Percentiles rank a stretch among this genome's conserved stretches.
Conservation (phyloP, 2,888 invertebrate species). For the Xestobium rufovillosum region DNA sequence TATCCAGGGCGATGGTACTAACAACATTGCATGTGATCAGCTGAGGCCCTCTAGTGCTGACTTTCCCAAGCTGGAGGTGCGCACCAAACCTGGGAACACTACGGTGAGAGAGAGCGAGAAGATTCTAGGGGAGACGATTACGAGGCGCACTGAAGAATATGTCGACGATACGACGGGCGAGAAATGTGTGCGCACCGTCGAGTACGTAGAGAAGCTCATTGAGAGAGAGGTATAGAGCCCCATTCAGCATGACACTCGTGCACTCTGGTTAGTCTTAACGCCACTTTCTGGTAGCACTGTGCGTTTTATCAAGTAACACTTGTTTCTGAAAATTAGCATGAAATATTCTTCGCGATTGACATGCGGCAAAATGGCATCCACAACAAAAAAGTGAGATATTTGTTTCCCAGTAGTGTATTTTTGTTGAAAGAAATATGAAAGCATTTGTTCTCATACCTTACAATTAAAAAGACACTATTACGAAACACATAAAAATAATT, state of each 20-base stretch:
- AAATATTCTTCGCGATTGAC: too few relatives aligned
- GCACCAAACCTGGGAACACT: constrained; percentile 76
- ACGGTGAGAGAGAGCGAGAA: constrained; percentile 85
- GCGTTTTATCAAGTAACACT: not conserved
- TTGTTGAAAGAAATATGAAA: too few relatives aligned
- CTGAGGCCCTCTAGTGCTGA: constrained; percentile 58
- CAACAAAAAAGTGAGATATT: too few relatives aligned
- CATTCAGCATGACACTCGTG: constrained; percentile 33
- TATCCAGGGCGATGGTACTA: constrained; percentile 36
- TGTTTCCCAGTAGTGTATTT: too few relatives aligned
- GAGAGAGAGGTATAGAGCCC: constrained; percentile 77
- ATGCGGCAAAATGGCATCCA: too few relatives aligned
- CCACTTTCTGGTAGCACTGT: not conserved
- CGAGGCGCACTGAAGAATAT: constrained; percentile 80
- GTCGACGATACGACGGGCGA: constrained; percentile 79
- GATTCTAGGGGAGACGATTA: constrained; percentile 81
- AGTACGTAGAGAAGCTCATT: constrained; percentile 92
- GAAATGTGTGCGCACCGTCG: constrained; percentile 80
- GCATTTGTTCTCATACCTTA: too few relatives aligned
- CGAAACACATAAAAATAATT: too few relatives aligned
- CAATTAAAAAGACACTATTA: too few relatives aligned
- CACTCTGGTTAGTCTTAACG: constrained; percentile 38
- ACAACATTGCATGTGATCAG: constrained; percentile 38
- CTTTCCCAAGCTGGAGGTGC: constrained; percentile 80
- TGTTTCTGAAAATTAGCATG: too few relatives aligned